A percentile compares a stretch with the other conserved stretches of the same genome.
These are phyloP conservation scores for Paracanthobrama guichenoti DNA, from an alignment of 2,113 vertebrate species.

Conservation along the genomic window DNA sequence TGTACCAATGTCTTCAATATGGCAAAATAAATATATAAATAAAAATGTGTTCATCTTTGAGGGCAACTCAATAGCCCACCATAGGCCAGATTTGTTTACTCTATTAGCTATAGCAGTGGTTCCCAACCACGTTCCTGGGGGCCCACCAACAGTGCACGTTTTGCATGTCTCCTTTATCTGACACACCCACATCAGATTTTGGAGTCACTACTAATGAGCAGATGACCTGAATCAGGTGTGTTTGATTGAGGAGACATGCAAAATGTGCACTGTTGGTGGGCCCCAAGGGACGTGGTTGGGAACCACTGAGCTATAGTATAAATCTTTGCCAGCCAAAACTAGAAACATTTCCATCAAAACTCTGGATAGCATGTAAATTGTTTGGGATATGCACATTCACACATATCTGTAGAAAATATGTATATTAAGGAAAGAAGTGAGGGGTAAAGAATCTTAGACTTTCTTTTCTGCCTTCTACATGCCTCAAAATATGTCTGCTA, in stretches of 20 bases:
- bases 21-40: not conserved
- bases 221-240: too few relatives aligned
- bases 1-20: not conserved
- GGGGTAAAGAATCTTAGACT: not conserved
- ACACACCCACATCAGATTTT: too few relatives aligned
- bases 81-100: not conserved
- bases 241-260: too few relatives aligned
- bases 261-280: too few relatives aligned
- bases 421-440: too few relatives aligned
- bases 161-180: too few relatives aligned
- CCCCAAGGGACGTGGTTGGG: too few relatives aligned
- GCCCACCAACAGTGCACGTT: too few relatives aligned
- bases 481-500: conserved; percentile 62
- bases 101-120: too few relatives aligned
- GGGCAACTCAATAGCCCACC: not conserved
- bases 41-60: not conserved
- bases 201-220: too few relatives aligned
- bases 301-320: not conserved
- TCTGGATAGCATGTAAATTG: not conserved
- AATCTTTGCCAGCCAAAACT: not conserved
- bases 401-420: not conserved
- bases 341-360: not conserved
- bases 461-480: conserved; percentile 20
- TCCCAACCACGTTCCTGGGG: too few relatives aligned
- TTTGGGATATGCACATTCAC: not conserved